These are phyloP conservation scores for Mamestra brassicae DNA, from an alignment of 2,888 invertebrate genomes.

Conservation along the genomic window DNA sequence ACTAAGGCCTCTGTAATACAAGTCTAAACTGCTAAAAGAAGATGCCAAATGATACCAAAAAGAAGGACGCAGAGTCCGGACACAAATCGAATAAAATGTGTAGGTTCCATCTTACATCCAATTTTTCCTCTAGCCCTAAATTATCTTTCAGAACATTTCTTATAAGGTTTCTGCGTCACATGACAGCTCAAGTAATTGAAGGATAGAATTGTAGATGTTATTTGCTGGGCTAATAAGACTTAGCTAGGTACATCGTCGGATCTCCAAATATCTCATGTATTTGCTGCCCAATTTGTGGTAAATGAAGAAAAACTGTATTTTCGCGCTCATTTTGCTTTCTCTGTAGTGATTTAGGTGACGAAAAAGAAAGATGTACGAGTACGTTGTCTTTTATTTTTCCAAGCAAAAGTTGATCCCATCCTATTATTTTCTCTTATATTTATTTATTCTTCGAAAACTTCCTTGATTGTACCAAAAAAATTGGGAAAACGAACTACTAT, in stretches of 20 bases:
- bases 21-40: neutral
- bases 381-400: neutral
- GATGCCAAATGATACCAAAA: neutral
- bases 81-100: conserved; percentile 9
- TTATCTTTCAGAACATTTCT: conserved; percentile 34
- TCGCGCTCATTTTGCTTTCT: neutral
- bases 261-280: conserved; percentile 25
- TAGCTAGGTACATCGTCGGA: conserved; percentile 7
- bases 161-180: conserved; percentile 3
- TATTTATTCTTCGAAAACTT: neutral
- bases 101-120: conserved; percentile 22
- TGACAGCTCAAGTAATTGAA: conserved; percentile 34
- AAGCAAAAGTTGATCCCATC: neutral
- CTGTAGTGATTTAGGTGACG: no score
- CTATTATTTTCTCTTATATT: neutral
- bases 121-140: conserved; percentile 23
- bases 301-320: conserved; percentile 5
- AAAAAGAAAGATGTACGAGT: no score
- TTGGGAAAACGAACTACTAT: neutral
- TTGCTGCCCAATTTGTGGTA: conserved; percentile 25
- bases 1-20: no score
- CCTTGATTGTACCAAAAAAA: no score
- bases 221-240: conserved; percentile 27
- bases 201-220: conserved; percentile 44
- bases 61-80: neutral